Base-by-base conservation (phyloP, 2,888 invertebrate species). In the Ecdyonurus torrentis region DNA sequence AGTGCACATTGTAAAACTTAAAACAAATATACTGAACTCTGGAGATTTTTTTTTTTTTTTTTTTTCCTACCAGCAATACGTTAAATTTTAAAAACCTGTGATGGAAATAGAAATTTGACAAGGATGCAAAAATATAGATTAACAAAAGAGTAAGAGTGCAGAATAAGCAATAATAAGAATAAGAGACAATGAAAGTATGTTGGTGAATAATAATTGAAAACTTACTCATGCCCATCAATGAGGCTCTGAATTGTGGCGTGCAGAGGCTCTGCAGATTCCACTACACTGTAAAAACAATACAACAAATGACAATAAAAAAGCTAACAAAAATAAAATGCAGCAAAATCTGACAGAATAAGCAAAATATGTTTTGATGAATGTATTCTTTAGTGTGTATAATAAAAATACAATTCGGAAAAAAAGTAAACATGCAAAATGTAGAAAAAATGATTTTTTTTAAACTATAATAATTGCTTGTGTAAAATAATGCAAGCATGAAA, bases 281-380 rank as follows among this genome's bases (percentile, higher is more conserved):
- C 73, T 72, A 75, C 78, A 75, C 69, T 61, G 63, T 15, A 63
- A 63, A 63, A 61, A 64, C 63, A 63, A 52, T 63, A 59, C 61
- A 37, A 63, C 61, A 37, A 52, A 22, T 62, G 59, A 53, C 61
- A 62, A 53, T 61, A 53, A 23, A 61, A 22, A 58, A 25, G 53
- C 20, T 25, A 10, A 63, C 61, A 64, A 64, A 63, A 64, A 62
- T 58, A 53, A 66, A 63, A 61, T 58, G 55, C 23, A 61, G 60
- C 23, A 61, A 61, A 60, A 22, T 25, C 25, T 53, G 22, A 18
- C 23, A 58, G 50, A 63, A 64, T 19, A 59, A 65, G 62, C 67
- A 66, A 7, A 55, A 20, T 20, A 22, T 7, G 7, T 22, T 20
- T 22, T n/a, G n/a, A n/a, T n/a, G n/a, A n/a, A n/a, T n/a, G n/a